Evolutionary conservation across 2,113 vertebrate genomes (phyloP), one percentile per base, ranked within the genome.

Genomic region (Channa maculata): DNA sequence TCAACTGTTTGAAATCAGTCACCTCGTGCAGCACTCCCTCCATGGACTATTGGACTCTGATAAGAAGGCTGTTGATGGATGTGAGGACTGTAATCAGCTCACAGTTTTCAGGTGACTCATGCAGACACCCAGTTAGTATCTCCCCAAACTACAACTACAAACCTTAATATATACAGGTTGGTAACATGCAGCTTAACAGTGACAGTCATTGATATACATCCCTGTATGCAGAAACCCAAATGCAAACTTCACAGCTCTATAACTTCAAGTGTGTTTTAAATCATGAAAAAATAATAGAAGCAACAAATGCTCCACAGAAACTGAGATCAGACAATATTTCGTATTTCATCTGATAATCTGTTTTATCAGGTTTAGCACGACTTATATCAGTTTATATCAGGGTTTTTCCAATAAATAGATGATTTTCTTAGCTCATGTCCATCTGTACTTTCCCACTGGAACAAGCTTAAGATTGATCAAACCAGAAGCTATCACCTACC

Each of bases 41-140:
- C 55, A 66, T 86, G 90, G 73, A 93, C 93, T 88, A 49, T 79
- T 92, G 93, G 79, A 92, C 89, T 72, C 65, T 83, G 87, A 91
- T 91, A 90, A 85, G 80, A 62, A 71, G 41, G 55, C 86, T 67
- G 72, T 68, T 78, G 80, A 71, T 87, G 59, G 61, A 80, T 55
- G 44, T 49, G 53, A 84, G 76, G 71, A 73, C 71, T 84, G 78
- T 65, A 67, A 64, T 74, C 64, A 78, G 75, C 66, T 64, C 6
- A 2, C 65, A 49, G 76, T 36, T 41, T 73, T 85, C 66, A 65
- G 74, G 68, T 79, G 79, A 85, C 77, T 82, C 80, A 83, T 69
- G 14, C 51, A 72, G 70, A 75, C 7, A 76, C 39, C 43, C 52
- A 58, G 14, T 83, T 65, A 48, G 51, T 48, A 14, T 64, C 13